phyloP scores from a whole-genome alignment of 2,113 vertebrate genomes.

The Siniperca chuatsi region DNA sequence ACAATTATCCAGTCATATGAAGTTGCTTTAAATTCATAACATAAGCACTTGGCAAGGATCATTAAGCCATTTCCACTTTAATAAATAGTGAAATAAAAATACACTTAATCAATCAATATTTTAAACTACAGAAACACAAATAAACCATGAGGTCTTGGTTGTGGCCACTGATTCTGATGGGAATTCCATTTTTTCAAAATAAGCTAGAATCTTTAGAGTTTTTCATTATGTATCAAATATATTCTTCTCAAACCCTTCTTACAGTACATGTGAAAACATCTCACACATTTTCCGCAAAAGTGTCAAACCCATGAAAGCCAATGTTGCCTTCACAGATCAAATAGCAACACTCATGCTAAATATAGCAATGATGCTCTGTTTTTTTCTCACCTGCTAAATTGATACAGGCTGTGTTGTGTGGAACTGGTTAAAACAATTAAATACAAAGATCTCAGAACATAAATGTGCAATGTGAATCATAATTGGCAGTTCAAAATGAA shows the following conservation, averaged over 20 bases:
- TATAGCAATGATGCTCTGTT: constrained; percentile 33
- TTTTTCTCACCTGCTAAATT: constrained; percentile 33
- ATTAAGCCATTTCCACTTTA: constrained; percentile 51
- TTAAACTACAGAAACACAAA: constrained; percentile 43
- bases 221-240: constrained; percentile 4
- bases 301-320: constrained; percentile 25
- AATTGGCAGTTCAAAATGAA: constrained; percentile 21
- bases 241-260: not conserved
- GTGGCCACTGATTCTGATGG: constrained; percentile 18
- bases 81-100: constrained; percentile 65
- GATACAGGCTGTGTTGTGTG: constrained; percentile 22
- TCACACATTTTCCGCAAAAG: constrained; percentile 36
- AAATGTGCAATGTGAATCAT: constrained; percentile 6
- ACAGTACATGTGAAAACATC: constrained; percentile 18
- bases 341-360: constrained; percentile 51
- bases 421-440: not conserved
- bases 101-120: constrained; percentile 35
- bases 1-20: constrained; percentile 7
- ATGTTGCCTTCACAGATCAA: constrained; percentile 37
- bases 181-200: constrained; percentile 35
- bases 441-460: constrained; percentile 13
- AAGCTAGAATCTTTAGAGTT: not conserved
- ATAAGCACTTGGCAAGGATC: not conserved
- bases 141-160: constrained; percentile 19
- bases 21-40: constrained; percentile 17